Base-by-base conservation (phyloP, 2,888 invertebrate species). In the Arrhopalites spinosus region DNA sequence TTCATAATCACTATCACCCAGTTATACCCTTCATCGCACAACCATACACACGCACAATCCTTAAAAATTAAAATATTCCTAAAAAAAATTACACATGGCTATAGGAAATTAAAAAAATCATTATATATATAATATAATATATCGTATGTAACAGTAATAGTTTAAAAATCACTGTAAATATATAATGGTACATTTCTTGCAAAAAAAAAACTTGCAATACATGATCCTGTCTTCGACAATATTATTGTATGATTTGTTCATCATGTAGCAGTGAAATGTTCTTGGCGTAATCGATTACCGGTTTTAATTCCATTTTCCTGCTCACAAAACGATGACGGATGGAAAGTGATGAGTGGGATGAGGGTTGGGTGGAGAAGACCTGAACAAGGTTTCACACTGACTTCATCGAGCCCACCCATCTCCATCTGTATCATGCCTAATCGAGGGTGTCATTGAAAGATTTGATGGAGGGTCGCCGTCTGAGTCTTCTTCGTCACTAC, bases 361-460 rank as follows among this genome's bases (percentile, higher is more conserved):
- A n/a, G n/a, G n/a, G n/a, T n/a, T n/a, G n/a, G n/a, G n/a, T n/a
- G n/a, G 68, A 20, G 68, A n/a, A 63, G 36, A 36, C 15, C 47
- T 47, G 43, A 47, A 25, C 61, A 20, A 45, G 15, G 59, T 68
- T 29, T 43, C 20, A n/a, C 25, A 27, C 25, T 50, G 20, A 59
- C 73, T 75, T 80, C 77, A 81, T 74, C 81, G 81, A 64, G 79
- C 77, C 82, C 82, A 82, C 68, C 79, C 81, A 47, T 79, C 81
- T 15, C 75, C 79, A 63, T 81, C 81, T n/a, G 64, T 72, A 23
- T 80, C 80, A 47, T 76, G 77, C 53, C 78, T 78, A 23, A 80
- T 70, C 61, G 80, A 78, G 23, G 78, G 78, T 27, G 72, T 78
- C 27, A 74, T 71, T 68, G 74, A 78, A 61, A 78, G 71, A 61